Base-by-base conservation (phyloP, 2,888 invertebrate genomes). In the Coecobrya sp. region DNA sequence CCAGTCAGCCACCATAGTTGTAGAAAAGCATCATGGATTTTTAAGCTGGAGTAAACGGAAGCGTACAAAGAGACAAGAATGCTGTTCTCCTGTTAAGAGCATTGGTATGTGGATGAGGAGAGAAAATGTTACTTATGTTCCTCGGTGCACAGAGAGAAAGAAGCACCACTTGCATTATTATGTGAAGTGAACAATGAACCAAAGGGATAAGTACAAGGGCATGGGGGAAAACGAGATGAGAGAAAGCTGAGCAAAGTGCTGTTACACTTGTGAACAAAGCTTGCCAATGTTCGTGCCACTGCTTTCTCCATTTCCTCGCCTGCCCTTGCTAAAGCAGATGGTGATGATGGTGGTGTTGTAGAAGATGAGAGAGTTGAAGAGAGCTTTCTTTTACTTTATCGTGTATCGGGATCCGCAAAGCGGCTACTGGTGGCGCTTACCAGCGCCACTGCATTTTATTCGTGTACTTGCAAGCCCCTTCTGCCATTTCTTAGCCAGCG, bases 161-260 rank as follows among this genome's bases (percentile, higher is more conserved):
- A 65, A 65, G 65, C 5, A 19, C 25, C 13, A 5, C 25, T 27
- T 65, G 65, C 59, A 4, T 65, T 27, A 65, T n/a, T n/a, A 27
- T 27, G 27, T 27, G 65, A 65, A 65, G 65, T 65, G 65, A 25
- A 65, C 65, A 65, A 65, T 65, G 65, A 65, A 65, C 27, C 65
- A 65, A 65, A 19, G 27, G 65, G 65, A 65, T 65, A 65, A 27
- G 65, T 65, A 65, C 65, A 65, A 65, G 65, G 65, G 65, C 65
- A 65, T n/a, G 65, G 65, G 65, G 65, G 11, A 65, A 65, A 65
- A 4, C 25, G 65, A 65, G 65, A 65, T 27, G 65, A 11, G 65
- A 65, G 59, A 59, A 59, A 59, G 22, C 59, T 59, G 59, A 59
- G 11, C 59, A 1, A 59, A 59, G n/a, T 59, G 19, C n/a, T 59